Percentiles rank a stretch among this genome's conserved stretches.
Conservation (phyloP, 2,113 vertebrate genomes). For the Ophiodon elongatus region DNA sequence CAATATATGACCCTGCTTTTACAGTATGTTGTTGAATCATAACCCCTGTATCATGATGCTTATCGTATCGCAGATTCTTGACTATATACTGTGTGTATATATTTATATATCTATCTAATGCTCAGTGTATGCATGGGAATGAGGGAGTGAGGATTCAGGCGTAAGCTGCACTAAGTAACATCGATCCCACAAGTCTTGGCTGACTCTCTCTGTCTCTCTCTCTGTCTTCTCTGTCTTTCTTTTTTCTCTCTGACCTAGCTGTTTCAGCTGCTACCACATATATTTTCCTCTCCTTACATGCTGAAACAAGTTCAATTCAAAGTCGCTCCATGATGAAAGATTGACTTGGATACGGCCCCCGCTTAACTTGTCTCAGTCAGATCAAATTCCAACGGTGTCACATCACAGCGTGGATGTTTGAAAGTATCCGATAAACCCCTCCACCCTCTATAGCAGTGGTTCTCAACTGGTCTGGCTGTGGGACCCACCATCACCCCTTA, state of each 20-base stretch:
- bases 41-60: too few relatives aligned
- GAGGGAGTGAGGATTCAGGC: conserved; percentile 4
- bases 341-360: background rate
- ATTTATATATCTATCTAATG: too few relatives aligned
- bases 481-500: too few relatives aligned
- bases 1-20: too few relatives aligned
- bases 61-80: too few relatives aligned
- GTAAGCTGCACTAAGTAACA: conserved; percentile 29
- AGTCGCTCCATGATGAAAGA: background rate
- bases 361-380: background rate
- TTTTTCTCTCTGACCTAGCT: background rate
- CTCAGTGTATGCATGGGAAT: background rate
- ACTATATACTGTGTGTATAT: too few relatives aligned
- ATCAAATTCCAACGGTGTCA: background rate
- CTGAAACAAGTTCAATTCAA: background rate
- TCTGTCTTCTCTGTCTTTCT: background rate
- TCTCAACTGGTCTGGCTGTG: too few relatives aligned
- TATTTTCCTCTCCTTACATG: background rate
- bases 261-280: background rate
- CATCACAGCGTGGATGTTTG: background rate
- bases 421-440: background rate
- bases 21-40: too few relatives aligned
- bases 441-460: too few relatives aligned
- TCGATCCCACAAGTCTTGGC: conserved; percentile 34
- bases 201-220: background rate